Conservation (phyloP, 2,113 vertebrate genomes). For the Sphaerodactylus townsendi region DNA sequence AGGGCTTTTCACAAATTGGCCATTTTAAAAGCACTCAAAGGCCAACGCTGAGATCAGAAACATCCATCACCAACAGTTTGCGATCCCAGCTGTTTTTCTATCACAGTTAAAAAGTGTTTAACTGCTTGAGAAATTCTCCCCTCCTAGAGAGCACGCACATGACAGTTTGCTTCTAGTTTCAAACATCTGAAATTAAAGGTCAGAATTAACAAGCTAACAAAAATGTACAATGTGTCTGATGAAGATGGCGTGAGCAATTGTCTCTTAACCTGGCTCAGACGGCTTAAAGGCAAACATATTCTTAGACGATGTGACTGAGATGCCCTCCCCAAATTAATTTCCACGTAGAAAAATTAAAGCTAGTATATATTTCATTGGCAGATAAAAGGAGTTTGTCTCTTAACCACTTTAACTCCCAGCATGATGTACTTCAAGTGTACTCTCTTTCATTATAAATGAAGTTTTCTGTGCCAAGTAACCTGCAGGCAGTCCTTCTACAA, state of each 20-base stretch:
- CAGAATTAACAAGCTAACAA: conserved; percentile 4
- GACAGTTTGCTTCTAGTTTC: not conserved
- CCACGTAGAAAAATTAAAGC: not conserved
- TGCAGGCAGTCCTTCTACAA: not conserved
- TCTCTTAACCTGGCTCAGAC: conserved; percentile 27
- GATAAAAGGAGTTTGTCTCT: not conserved
- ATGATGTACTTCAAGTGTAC: not conserved
- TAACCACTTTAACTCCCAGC: not conserved
- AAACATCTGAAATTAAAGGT: conserved; percentile 12
- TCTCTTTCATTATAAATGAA: not conserved
- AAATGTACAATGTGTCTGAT: conserved; percentile 19
- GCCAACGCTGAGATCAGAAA: conserved; percentile 9
- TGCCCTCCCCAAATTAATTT: not conserved
- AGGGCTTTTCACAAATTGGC: not conserved
- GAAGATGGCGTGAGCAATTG: conserved; percentile 40
- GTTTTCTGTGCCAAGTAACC: not conserved
- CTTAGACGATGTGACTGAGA: not conserved
- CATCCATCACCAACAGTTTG: not conserved
- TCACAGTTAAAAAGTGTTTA: conserved; percentile 34
- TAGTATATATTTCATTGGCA: accelerated
- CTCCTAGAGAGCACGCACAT: accelerated
- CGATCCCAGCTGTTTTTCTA: not conserved
- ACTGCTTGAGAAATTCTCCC: conserved; percentile 20
- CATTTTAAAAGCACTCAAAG: not conserved
- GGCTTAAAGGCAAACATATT: not conserved